Evolutionary conservation across 2,888 invertebrate genomes (phyloP).

Genomic region (Aplocera efformata): DNA sequence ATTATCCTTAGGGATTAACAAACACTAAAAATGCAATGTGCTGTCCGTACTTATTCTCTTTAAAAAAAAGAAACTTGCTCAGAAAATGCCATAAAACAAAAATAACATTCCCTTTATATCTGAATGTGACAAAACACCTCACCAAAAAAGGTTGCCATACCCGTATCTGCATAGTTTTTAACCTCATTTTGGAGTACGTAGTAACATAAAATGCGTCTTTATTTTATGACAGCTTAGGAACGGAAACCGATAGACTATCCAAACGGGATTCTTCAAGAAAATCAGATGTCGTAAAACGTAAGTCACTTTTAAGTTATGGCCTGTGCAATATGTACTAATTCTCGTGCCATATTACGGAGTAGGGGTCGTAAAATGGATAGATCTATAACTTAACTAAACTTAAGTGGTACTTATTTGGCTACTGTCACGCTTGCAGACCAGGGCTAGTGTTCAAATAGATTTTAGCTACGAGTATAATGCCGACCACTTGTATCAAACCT

Average conservation of each 20-base stretch:
- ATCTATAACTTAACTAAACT: constrained; percentile 42
- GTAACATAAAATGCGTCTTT: constrained; percentile 35
- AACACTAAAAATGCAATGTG: too few species aligned
- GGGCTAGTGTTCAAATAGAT: too few species aligned
- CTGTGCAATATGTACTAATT: constrained; percentile 56
- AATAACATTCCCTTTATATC: background rate
- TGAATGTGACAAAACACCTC: constrained; percentile 7
- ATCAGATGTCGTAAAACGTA: constrained; percentile 53
- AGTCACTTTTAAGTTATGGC: constrained; percentile 50
- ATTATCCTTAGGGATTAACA: too few species aligned
- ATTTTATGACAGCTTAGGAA: constrained; percentile 36
- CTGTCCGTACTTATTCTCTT: too few species aligned
- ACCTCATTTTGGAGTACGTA: constrained; percentile 29
- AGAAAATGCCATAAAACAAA: background rate
- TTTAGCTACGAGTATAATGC: too few species aligned
- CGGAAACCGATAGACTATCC: constrained; percentile 28
- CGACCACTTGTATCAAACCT: too few species aligned
- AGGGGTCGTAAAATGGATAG: constrained; percentile 54
- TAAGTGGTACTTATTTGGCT: constrained; percentile 37
- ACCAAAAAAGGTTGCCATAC: constrained; percentile 10
- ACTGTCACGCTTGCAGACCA: constrained; percentile 17
- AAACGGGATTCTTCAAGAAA: constrained; percentile 36
- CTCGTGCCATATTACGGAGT: constrained; percentile 50
- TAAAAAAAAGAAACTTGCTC: too few species aligned
- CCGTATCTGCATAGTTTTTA: constrained; percentile 28